A percentile compares a stretch with the other conserved stretches of the same genome.
phyloP scores from a whole-genome alignment of 2,113 vertebrate genomes.

The Puma concolor region DNA sequence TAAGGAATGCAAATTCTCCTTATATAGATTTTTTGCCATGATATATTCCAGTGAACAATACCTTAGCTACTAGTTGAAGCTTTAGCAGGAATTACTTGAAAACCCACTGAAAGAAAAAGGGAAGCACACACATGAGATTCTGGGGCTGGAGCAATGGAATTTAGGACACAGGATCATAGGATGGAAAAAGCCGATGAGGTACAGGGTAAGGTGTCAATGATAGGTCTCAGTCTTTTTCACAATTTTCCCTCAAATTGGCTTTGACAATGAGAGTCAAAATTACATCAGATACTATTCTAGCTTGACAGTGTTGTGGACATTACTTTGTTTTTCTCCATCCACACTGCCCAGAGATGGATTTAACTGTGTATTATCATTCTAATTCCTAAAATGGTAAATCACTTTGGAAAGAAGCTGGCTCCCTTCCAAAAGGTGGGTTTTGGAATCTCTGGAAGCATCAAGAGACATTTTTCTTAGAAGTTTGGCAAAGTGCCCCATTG shows the following conservation, averaged over 20 bases:
- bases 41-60: not conserved
- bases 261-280: constrained; percentile 22
- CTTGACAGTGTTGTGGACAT: not conserved
- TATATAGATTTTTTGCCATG: not conserved
- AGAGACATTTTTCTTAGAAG: constrained; percentile 16
- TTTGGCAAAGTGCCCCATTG: not conserved
- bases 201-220: not conserved
- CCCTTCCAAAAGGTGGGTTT: constrained; percentile 21
- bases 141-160: not conserved
- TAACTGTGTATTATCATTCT: not conserved
- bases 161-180: not conserved
- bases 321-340: constrained; percentile 32
- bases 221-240: not conserved
- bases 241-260: not conserved
- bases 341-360: not conserved
- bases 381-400: constrained; percentile 26
- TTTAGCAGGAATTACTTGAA: not conserved
- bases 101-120: not conserved
- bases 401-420: constrained; percentile 12
- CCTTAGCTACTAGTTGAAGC: not conserved
- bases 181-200: not conserved
- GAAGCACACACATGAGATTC: not conserved
- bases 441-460: constrained; percentile 29
- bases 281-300: not conserved
- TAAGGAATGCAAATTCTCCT: not conserved